phyloP scores from a whole-genome alignment of 1,140 invertebrate genomes.

The Cyclargus thomasi region DNA sequence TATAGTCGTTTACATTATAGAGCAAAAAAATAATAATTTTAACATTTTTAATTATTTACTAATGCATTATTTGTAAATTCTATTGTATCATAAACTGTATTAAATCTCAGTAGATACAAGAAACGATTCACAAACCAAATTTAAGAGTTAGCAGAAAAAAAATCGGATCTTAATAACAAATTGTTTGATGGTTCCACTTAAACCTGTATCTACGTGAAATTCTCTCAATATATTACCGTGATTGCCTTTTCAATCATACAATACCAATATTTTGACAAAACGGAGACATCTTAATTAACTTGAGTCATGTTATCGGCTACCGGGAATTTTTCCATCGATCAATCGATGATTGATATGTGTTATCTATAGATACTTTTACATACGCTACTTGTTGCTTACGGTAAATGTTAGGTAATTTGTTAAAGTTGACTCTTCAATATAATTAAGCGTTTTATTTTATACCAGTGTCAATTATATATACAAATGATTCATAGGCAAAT shows the following conservation, averaged over 20 bases:
- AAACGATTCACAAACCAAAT: too few species aligned
- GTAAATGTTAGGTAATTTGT: background rate
- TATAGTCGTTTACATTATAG: too few species aligned
- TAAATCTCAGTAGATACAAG: too few species aligned
- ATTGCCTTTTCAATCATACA: conserved; percentile 9
- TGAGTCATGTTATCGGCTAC: conserved; percentile 66
- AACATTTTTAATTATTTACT: too few species aligned
- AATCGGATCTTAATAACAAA: background rate
- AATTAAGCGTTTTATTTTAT: too few species aligned
- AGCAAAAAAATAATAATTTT: too few species aligned
- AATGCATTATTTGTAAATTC: too few species aligned
- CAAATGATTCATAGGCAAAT: too few species aligned
- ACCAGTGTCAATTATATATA: too few species aligned
- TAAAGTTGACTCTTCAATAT: background rate
- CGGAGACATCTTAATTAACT: conserved; percentile 66
- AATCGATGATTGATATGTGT: conserved; percentile 68
- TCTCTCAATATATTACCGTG: background rate
- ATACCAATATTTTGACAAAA: conserved; percentile 27
- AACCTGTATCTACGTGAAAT: background rate
- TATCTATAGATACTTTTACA: conserved; percentile 71
- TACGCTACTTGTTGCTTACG: conserved; percentile 67
- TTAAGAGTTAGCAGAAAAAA: background rate
- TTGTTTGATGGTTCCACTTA: background rate
- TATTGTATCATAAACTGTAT: too few species aligned
- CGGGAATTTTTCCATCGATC: conserved; percentile 69